Percentiles rank a stretch among this genome's conserved stretches.
These are phyloP conservation scores for Sylvia borin DNA, from an alignment of 2,797 vertebrate species.

Conservation along the genomic window DNA sequence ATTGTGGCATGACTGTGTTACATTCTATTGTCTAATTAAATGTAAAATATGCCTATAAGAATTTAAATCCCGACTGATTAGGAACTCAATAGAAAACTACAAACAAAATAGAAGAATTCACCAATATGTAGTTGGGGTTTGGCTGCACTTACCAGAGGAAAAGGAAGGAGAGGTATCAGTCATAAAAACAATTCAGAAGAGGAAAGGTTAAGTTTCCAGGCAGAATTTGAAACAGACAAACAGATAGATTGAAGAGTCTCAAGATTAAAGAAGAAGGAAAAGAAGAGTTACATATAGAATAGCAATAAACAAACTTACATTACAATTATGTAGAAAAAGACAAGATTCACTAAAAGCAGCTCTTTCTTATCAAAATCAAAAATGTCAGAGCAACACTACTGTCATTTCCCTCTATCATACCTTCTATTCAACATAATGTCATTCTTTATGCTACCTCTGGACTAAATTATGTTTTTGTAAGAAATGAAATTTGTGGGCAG, in stretches of 20 bases:
- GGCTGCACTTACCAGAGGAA: constrained; percentile 17
- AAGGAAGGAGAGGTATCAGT: constrained; percentile 9
- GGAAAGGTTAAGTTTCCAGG: constrained; percentile 48
- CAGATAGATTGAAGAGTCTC: constrained; percentile 26
- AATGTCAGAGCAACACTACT: neutral
- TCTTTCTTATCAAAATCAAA: neutral
- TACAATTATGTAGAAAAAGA: neutral
- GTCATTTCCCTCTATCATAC: neutral
- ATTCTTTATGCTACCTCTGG: neutral
- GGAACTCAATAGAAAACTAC: neutral
- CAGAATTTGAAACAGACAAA: constrained; percentile 54
- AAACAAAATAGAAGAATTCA: neutral
- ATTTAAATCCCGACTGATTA: neutral
- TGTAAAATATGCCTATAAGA: neutral
- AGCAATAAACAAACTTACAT: neutral
- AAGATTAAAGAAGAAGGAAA: constrained; percentile 43
- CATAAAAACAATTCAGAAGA: constrained; percentile 38
- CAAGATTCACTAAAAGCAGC: neutral
- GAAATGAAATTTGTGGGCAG: neutral
- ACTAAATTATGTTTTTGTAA: neutral
- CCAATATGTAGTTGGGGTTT: neutral
- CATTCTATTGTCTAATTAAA: neutral
- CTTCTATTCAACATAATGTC: neutral
- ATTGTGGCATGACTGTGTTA: neutral
- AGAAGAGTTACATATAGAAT: constrained; percentile 27